These are phyloP conservation scores for Loxodonta africana DNA, from an alignment of 2,113 vertebrate species.

Conservation along the genomic window DNA sequence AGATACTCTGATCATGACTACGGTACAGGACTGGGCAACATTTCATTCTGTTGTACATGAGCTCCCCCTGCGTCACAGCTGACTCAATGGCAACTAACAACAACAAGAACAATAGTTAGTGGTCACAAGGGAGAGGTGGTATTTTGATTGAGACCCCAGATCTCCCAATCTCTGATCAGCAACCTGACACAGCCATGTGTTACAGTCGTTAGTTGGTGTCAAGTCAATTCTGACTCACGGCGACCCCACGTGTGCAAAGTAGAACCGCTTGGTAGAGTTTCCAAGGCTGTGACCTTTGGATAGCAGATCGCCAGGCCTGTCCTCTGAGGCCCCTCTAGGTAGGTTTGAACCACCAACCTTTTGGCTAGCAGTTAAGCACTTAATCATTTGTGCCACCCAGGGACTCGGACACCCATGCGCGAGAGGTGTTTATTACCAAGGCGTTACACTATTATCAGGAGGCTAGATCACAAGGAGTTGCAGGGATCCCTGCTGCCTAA, in stretches of 20 bases:
- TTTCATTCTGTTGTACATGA: background rate
- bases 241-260: too few relatives aligned
- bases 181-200: background rate
- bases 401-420: background rate
- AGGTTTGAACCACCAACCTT: too few relatives aligned
- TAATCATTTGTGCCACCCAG: too few relatives aligned
- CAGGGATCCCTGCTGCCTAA: background rate
- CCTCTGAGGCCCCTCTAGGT: too few relatives aligned
- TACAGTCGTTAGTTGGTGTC: too few relatives aligned
- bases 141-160: background rate
- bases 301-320: too few relatives aligned
- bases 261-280: too few relatives aligned
- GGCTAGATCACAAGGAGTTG: background rate
- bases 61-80: background rate
- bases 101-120: background rate
- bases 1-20: background rate
- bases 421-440: background rate
- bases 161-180: background rate
- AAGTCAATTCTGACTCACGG: too few relatives aligned
- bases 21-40: background rate
- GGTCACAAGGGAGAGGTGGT: background rate
- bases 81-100: background rate
- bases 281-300: too few relatives aligned
- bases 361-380: too few relatives aligned
- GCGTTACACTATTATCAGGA: background rate